Percentiles rank a stretch among this genome's conserved stretches.
phyloP scores from a whole-genome alignment of 2,113 vertebrate species.

The Brachypteracias leptosomus region DNA sequence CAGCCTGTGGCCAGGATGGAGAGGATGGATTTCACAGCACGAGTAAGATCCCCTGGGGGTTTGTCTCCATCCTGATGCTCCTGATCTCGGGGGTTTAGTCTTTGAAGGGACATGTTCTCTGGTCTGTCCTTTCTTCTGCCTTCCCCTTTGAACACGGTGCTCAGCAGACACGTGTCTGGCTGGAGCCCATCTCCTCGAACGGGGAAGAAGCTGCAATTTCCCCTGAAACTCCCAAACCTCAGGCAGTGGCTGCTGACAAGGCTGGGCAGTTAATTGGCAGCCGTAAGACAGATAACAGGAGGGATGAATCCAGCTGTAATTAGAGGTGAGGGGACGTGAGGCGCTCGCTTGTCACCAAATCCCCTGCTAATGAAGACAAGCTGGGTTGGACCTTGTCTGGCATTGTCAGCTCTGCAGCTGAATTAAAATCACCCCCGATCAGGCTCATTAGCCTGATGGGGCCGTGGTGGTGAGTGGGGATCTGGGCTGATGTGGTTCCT shows the following conservation, averaged over 20 bases:
- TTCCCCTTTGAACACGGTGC: neutral
- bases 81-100: neutral
- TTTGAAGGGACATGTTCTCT: neutral
- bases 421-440: neutral
- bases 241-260: neutral
- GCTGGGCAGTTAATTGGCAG: slow-evolving; percentile 11
- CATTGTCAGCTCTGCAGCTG: neutral
- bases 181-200: neutral
- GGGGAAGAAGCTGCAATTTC: neutral
- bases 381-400: neutral
- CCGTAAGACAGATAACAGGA: neutral
- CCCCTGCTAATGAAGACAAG: neutral
- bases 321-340: slow-evolving; percentile 13
- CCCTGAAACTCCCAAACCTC: neutral
- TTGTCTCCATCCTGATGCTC: neutral
- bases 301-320: neutral
- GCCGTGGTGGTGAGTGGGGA: accelerated
- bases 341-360: slow-evolving; percentile 22
- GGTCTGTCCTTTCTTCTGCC: neutral
- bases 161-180: neutral
- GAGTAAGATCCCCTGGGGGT: slow-evolving; percentile 70
- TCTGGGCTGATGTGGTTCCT: neutral
- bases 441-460: neutral
- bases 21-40: slow-evolving; percentile 54
- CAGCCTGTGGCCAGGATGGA: slow-evolving; percentile 71